Evolutionary conservation across 1,140 invertebrate genomes (phyloP), one percentile per base, ranked within the genome.

Genomic region (Scaptomyza hsui): DNA sequence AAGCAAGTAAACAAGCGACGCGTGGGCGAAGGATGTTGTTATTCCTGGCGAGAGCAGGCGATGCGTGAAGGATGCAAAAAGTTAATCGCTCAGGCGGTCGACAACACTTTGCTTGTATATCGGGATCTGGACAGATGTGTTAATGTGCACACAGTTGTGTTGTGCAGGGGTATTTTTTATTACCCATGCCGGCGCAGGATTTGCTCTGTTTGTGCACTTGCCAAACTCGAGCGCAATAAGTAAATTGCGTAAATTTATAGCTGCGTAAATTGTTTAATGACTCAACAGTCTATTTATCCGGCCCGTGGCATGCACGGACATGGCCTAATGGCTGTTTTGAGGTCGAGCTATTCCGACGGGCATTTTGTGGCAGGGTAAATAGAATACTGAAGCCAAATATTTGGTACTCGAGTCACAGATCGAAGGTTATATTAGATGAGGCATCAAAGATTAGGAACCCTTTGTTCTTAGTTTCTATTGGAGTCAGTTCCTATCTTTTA

Each of bases 261-360:
- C 86, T 89, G 81, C 75, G 86, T 89, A 89, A 89, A 89, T 89
- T 89, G 86, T 89, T 89, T 89, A 89, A 89, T 89, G 86, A 89
- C 86, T 89, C 75, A 79, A 86, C 83, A 79, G 78, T 88, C 75
- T 88, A 88, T 88, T 88, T 88, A 88, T 75, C 72, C 68, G 37
- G 75, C 16, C 55, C 63, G 26, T 49, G 60, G 63, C 75, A 72
- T 73, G 75, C 75, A 52, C 26, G 49, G 72, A 89, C 82, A 76
- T 88, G 75, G 65, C 51, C 74, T 88, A 86, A 86, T 88, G 82
- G 65, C 9, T 55, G 64, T 18, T 81, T 81, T 48, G 62, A 64
- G 72, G 55, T 81, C 52, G 73, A 12, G 35, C 59, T 37, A 42
- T 42, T 19, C 32, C n/a, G 15, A 51, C 26, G 32, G 26, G 39